Evolutionary conservation across 2,113 vertebrate species (phyloP), one percentile per base, ranked within the genome.

Genomic region (Hypanus sabinus): DNA sequence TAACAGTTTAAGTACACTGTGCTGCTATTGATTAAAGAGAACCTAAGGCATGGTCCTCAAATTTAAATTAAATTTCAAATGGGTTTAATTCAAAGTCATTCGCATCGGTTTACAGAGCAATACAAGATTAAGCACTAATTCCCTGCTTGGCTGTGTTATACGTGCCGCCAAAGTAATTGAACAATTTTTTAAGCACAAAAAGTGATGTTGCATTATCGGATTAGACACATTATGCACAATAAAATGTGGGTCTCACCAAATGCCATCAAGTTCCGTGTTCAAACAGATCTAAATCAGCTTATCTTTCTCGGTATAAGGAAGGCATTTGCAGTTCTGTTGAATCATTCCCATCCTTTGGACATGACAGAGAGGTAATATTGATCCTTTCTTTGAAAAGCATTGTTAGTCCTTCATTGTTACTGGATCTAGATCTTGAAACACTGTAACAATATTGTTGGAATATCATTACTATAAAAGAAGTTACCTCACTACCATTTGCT

Each of bases 61-160:
- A 87, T 87, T 60, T 5, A 87, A 85, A 87, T 60, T 87, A 30
- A 87, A 62, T 87, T 87, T 87, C 30, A 87, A 87, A 57, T 87
- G 27, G 55, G 83, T 5, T 57, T 60, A 60, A 60, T 87, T 87
- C 83, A 60, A 87, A 87, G 24, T 30, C 30, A 55, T 55, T 30
- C 30, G 1, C 30, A 87, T 87, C 83, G 60, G 46, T 14, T 87
- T 60, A 62, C 30, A 87, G 24, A 11, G 57, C 30, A 87, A 87
- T 87, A 60, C 27, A 87, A 60, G 57, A 30, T 87, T 87, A 60
- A 87, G 30, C 83, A 57, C 46, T 33, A 24, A 27, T 85, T 46
- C 55, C 22, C 81, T 22, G 22, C 81, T 85, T 85, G 81, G 81
- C 81, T 85, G 38, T 22, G 22, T 85, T 85, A 85, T 22, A 24